Conservation (phyloP, 2,797 vertebrate species). For the Nannoperca australis region DNA sequence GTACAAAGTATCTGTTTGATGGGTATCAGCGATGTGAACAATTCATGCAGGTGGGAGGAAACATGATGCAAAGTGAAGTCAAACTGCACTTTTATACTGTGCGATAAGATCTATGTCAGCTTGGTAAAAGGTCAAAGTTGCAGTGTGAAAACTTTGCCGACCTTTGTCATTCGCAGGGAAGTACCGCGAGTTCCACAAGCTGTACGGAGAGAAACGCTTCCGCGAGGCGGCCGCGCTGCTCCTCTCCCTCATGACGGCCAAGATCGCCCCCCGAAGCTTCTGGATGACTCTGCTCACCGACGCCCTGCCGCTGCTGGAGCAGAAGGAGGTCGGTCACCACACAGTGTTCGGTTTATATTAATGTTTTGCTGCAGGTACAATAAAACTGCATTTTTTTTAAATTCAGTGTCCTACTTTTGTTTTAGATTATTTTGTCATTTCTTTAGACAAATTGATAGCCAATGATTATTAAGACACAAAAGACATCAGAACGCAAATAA, state of each 20-base stretch:
- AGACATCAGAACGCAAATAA: not conserved
- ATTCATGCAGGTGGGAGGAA: not conserved
- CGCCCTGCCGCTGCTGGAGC: conserved; percentile 94
- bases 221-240: conserved; percentile 90
- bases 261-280: conserved; percentile 94
- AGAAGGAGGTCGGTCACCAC: conserved; percentile 89
- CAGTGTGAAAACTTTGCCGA: not conserved
- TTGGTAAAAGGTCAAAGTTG: not conserved
- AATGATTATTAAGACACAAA: not conserved
- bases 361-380: not conserved
- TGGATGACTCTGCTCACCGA: conserved; percentile 97
- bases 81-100: not conserved
- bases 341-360: too few relatives aligned
- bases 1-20: not conserved
- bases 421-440: not conserved
- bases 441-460: not conserved
- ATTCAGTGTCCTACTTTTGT: too few relatives aligned
- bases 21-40: not conserved
- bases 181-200: conserved; percentile 96
- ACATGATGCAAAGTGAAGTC: not conserved
- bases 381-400: not conserved
- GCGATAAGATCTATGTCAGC: too few relatives aligned
- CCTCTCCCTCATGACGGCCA: conserved; percentile 95
- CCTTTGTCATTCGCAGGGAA: conserved; percentile 85
- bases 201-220: conserved; percentile 93